Evolutionary conservation across 2,888 invertebrate species (phyloP).

Genomic region (Lysandra coridon): DNA sequence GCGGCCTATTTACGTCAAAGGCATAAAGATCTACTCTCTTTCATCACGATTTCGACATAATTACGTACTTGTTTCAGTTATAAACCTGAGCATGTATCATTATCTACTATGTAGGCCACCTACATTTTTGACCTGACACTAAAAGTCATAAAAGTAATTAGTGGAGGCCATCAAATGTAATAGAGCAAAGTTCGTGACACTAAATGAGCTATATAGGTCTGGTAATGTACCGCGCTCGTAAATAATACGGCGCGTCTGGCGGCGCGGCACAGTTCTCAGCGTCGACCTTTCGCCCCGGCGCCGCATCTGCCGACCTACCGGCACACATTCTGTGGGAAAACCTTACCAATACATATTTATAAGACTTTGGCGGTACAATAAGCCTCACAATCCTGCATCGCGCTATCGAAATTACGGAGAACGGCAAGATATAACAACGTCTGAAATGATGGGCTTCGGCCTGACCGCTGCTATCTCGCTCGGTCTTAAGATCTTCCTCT

Average conservation of each 20-base stretch:
- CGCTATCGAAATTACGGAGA: no score
- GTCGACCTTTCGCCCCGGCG: background rate
- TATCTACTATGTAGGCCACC: background rate
- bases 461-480: no score
- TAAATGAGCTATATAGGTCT: conserved; percentile 7
- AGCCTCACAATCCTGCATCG: no score
- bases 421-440: no score
- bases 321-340: background rate
- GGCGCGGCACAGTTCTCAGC: background rate
- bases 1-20: background rate
- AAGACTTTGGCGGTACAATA: background rate
- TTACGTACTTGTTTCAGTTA: background rate
- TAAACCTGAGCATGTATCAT: background rate
- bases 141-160: conserved; percentile 12
- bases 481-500: no score
- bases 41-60: background rate
- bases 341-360: background rate
- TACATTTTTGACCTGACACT: background rate
- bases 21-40: background rate
- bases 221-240: background rate
- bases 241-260: conserved; percentile 13
- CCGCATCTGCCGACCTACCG: background rate
- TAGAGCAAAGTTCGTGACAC: conserved; percentile 23
- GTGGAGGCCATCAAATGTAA: conserved; percentile 8
- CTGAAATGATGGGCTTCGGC: no score